A percentile compares a stretch with the other conserved stretches of the same genome.
phyloP scores from a whole-genome alignment of 64 coral and sea anemone genomes.

The Montipora cactus region DNA sequence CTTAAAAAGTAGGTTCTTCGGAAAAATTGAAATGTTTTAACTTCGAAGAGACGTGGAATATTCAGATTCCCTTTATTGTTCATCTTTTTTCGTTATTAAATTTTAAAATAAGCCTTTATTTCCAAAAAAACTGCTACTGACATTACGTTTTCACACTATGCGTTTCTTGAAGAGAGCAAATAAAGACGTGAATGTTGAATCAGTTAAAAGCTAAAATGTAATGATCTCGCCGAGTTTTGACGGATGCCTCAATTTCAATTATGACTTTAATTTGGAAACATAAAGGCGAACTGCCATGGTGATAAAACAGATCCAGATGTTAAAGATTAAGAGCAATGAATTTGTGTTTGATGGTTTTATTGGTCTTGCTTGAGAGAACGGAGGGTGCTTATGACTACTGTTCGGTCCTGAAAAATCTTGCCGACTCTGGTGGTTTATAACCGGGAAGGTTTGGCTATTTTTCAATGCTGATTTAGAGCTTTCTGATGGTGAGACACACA shows the following conservation, averaged over 20 bases:
- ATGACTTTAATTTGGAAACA: background rate
- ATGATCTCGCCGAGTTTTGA: background rate
- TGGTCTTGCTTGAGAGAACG: no score
- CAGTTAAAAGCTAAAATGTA: background rate
- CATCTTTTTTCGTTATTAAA: background rate
- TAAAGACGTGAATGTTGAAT: background rate
- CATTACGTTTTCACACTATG: background rate
- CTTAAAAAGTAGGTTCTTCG: no score
- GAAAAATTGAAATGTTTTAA: no score
- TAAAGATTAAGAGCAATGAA: background rate
- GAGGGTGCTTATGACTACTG: background rate
- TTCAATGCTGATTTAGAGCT: background rate
- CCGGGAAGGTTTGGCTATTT: background rate
- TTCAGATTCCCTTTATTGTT: background rate
- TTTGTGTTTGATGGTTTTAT: background rate
- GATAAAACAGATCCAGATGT: background rate
- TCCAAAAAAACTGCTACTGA: conserved; percentile 2
- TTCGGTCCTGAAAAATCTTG: no score
- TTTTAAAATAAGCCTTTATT: background rate
- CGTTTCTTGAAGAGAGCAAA: background rate
- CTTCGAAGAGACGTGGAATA: no score
- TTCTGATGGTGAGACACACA: background rate
- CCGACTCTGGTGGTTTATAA: background rate
- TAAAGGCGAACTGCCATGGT: background rate
- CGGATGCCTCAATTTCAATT: background rate